phyloP scores from a whole-genome alignment of 2,113 vertebrate species.

The Rhinolophus ferrumequinum region DNA sequence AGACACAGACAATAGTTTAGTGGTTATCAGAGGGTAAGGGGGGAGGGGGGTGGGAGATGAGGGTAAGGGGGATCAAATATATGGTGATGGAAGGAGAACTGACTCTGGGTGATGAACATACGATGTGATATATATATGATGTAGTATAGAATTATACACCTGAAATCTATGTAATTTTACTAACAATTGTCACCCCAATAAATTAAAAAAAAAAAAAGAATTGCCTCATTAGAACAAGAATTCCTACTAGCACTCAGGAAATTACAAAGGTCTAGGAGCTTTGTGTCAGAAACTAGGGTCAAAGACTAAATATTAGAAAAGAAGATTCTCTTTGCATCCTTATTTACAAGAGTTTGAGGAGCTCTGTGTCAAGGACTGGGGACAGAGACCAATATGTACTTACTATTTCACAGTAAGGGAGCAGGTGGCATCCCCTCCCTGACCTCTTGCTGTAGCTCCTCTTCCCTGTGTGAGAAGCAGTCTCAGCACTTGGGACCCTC shows the following conservation, averaged over 20 bases:
- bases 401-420: not conserved
- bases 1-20: no score
- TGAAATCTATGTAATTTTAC: no score
- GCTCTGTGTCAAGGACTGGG: not conserved
- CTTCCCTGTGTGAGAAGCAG: accelerated
- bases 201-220: not conserved
- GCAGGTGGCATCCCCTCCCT: not conserved
- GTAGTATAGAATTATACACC: no score
- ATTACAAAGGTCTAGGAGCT: not conserved
- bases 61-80: no score
- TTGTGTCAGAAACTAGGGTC: not conserved
- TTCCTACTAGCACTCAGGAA: not conserved
- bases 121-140: no score
- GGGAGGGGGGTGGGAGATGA: no score
- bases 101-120: no score
- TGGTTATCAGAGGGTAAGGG: no score
- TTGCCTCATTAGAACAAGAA: not conserved
- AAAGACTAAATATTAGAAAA: not conserved
- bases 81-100: no score
- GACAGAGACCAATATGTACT: not conserved
- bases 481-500: not conserved
- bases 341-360: not conserved
- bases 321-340: not conserved
- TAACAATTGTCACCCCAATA: no score
- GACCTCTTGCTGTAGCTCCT: not conserved